phyloP scores from a whole-genome alignment of 2,888 invertebrate species.

The Calameuta idolon region DNA sequence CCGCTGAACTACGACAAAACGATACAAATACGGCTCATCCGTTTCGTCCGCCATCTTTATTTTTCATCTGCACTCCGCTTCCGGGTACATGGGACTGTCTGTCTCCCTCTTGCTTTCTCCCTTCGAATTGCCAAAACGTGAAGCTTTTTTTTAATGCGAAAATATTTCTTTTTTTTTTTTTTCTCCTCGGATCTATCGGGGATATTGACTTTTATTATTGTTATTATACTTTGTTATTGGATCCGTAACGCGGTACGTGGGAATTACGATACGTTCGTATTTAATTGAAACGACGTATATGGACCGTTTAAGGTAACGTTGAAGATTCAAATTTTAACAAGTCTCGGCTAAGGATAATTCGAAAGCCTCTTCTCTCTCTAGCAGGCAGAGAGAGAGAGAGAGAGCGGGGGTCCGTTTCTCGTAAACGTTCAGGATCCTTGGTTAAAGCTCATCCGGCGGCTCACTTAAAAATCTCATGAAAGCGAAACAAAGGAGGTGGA shows the following conservation, averaged over 20 bases:
- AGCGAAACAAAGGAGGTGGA: constrained; percentile 56
- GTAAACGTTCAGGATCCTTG: constrained; percentile 30
- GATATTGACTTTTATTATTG: background rate
- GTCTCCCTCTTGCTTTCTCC: background rate
- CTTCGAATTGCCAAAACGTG: background rate
- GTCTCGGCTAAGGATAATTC: constrained; percentile 43
- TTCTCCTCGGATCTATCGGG: background rate
- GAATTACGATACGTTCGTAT: background rate
- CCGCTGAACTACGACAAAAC: constrained; percentile 57
- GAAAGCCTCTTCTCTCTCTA: constrained; percentile 24
- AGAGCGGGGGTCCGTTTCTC: background rate
- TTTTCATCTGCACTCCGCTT: constrained; percentile 25
- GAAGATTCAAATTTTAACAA: background rate
- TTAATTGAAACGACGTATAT: background rate
- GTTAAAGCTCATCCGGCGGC: constrained; percentile 51
- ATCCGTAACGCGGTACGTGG: background rate
- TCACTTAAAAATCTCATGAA: constrained; percentile 62
- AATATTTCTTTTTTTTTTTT: background rate
- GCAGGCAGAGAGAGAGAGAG: background rate
- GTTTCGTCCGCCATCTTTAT: background rate
- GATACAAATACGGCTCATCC: constrained; percentile 50
- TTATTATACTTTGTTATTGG: background rate
- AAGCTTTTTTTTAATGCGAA: background rate
- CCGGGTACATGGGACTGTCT: background rate
- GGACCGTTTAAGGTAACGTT: background rate